Evolutionary conservation across 2,888 invertebrate genomes (phyloP), one percentile per base, ranked within the genome.

Genomic region (Phyllotreta striolata): DNA sequence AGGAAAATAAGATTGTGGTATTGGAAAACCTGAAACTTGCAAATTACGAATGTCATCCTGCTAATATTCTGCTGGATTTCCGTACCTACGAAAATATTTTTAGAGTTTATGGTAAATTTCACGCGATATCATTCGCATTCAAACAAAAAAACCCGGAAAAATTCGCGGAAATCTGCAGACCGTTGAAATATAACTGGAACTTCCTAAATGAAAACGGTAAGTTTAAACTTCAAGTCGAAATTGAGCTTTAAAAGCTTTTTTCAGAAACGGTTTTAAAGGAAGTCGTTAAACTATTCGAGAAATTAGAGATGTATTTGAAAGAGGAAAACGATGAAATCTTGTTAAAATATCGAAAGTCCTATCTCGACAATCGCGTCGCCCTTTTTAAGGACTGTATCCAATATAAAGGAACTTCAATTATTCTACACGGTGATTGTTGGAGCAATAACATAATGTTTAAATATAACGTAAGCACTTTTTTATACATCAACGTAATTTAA

Each of bases 371-470:
- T 6, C 7, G 8, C 39, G 5, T 4, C 3, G 13, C 12, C 9
- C 37, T 52, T 8, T 52, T 52, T n/a, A 12, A n/a, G 14, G 39
- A 52, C 8, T 10, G 7, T 9, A 34, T 58, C 8, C 1, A 10
- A 8, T 55, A 62, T 34, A 49, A 44, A n/a, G 55, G 57, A 8
- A 35, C 55, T 1, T 52, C 58, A 6, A 73, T 71, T 14, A 71
- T 76, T 35, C 46, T 66, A 35, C 76, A 76, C 57, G 75, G 75
- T n/a, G 76, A 76, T 65, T 71, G 67, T 52, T 74, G 73, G 71
- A 67, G 68, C 41, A 72, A 74, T 55, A 77, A 77, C 55, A 66
- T 74, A 51, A 63, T 76, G 63, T 60, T 60, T 54, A 60, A 52
- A 54, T 52, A 44, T 6, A 54, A 60, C 10, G 60, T 60, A 44